Evolutionary conservation across 2,797 vertebrate genomes (phyloP), one percentile per base, ranked within the genome.

Genomic region (Enteromius anoplus): DNA sequence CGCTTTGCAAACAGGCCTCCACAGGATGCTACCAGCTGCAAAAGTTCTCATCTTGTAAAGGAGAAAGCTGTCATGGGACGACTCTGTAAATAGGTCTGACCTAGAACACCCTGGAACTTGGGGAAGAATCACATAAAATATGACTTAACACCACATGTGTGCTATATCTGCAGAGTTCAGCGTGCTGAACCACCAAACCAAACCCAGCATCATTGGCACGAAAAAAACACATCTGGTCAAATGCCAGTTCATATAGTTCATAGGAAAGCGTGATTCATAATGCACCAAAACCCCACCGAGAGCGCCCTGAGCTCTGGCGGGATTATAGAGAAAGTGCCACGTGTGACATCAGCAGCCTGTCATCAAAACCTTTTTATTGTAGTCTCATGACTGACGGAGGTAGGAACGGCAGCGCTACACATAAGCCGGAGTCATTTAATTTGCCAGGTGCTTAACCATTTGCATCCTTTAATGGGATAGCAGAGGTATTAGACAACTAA

Each of bases 391-490:
- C 78, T 70, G 26, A 86, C 79, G 60, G 29, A 78, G 42, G 37
- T 9, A 51, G 60, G 58, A 58, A 73, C 12, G 5, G 19, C 32
- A 88, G 85, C 73, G 90, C 86, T 85, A 75, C 76, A 83, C 81
- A 86, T 87, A 75, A 86, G 83, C 51, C 82, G 75, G 64, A 86
- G 85, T 90, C 82, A 90, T 82, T 86, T 84, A 87, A 91, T 93
- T 92, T 89, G 87, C 80, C 78, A 77, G 14, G 71, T 21, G 62
- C 86, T 89, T 89, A 92, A 87, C 85, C 11, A 6, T 85, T 81
- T 80, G 42, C 86, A 34, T 89, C 86, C 85, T 81, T 86, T 90
- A 92, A 93, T 91, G 85, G 88, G 86, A 89, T 84, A 85, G 86
- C 34, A 34, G 23, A 78, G 80, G 86, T 85, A 80, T 92, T 88